Conservation (phyloP, 2,888 invertebrate genomes). For the Erebia aethiops region DNA sequence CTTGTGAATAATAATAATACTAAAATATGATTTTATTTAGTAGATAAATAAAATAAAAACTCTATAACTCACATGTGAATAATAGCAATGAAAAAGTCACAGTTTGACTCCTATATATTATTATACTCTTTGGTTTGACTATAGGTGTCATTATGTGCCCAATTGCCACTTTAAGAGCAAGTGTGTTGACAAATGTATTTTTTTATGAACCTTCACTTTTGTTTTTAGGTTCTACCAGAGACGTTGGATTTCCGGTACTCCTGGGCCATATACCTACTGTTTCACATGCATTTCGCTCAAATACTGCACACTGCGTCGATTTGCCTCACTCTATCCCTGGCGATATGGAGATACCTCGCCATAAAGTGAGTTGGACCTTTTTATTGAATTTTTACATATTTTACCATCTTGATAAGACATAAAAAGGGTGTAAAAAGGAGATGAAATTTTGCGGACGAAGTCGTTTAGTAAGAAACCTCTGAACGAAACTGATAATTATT, state of each 20-base stretch:
- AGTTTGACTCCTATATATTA: no score
- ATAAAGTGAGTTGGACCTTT: conserved; percentile 85
- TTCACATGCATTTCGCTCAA: conserved; percentile 92
- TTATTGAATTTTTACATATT: conserved; percentile 25
- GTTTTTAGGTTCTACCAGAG: conserved; percentile 65
- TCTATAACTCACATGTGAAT: no score
- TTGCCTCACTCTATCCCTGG: conserved; percentile 90
- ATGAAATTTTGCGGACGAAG: conserved; percentile 10
- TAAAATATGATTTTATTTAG: no score
- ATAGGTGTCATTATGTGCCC: no score
- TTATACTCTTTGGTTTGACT: no score
- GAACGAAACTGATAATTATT: not conserved
- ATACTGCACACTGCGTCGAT: conserved; percentile 92
- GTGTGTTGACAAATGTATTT: no score
- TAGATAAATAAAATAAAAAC: no score
- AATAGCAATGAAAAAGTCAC: no score
- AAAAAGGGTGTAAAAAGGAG: conserved; percentile 16
- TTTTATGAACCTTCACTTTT: not conserved
- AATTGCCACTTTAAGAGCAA: no score
- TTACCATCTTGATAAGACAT: conserved; percentile 19
- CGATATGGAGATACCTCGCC: conserved; percentile 94
- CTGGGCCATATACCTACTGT: conserved; percentile 88
- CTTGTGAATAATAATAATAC: no score
- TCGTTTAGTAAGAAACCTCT: not conserved
- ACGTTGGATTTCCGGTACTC: conserved; percentile 76